Conservation (phyloP, 2,797 vertebrate genomes). For the Rhynchotus rufescens region DNA sequence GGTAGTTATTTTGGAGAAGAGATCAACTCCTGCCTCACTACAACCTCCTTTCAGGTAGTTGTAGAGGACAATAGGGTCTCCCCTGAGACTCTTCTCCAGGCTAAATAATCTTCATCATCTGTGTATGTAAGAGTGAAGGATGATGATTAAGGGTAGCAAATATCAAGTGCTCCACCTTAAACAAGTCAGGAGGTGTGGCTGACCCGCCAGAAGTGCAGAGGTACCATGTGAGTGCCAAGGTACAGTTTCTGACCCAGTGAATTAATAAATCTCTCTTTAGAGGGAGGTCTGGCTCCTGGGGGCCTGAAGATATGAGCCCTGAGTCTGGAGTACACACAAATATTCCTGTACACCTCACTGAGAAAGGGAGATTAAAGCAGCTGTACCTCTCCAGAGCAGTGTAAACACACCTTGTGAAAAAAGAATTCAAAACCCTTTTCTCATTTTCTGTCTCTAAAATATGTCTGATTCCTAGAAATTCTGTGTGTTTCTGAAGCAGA, state of each 20-base stretch:
- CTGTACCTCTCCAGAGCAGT: background rate
- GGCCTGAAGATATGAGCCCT: background rate
- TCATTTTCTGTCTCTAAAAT: background rate
- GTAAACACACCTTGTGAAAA: background rate
- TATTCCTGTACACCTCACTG: background rate
- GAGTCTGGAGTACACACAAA: background rate
- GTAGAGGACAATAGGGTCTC: too few species aligned
- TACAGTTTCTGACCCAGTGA: background rate
- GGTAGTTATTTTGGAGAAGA: too few species aligned
- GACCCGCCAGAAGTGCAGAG: background rate
- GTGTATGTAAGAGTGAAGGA: background rate
- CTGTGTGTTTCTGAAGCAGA: background rate
- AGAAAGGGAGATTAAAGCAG: background rate
- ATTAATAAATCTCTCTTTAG: background rate
- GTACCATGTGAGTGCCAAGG: background rate
- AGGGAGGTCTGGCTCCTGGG: background rate
- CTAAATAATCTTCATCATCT: too few species aligned
- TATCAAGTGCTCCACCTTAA: accelerated
- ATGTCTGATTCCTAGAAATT: background rate
- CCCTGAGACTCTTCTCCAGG: too few species aligned
- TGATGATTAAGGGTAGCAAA: background rate
- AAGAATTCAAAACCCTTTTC: background rate
- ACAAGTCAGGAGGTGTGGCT: accelerated
- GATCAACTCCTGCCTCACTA: too few species aligned
- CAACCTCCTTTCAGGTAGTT: too few species aligned